phyloP scores from a whole-genome alignment of 2,888 invertebrate species.

The Pardosa pseudoannulata region DNA sequence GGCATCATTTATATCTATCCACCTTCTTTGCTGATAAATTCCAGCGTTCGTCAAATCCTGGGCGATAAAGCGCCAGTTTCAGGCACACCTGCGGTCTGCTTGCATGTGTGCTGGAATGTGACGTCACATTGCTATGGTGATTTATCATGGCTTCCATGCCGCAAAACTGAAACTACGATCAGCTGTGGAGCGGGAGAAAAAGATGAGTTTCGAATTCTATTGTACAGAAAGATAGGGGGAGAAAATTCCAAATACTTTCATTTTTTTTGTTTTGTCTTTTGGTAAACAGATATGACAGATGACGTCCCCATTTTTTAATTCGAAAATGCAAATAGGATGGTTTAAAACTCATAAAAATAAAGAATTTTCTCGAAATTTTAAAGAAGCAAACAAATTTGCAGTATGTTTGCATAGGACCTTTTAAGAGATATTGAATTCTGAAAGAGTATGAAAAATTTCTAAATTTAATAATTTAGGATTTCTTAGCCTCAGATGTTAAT shows the following conservation, averaged over 20 bases:
- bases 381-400: too few species aligned
- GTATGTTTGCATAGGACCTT: too few species aligned
- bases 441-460: too few species aligned
- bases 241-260: not conserved
- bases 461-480: too few species aligned
- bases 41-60: too few species aligned
- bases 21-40: too few species aligned
- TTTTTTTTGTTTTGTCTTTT: not conserved
- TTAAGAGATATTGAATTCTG: too few species aligned
- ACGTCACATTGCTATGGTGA: constrained; percentile 62
- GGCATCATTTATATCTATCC: too few species aligned
- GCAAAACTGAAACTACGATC: constrained; percentile 39
- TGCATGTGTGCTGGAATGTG: constrained; percentile 42
- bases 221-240: not conserved
- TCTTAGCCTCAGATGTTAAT: too few species aligned
- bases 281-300: not conserved
- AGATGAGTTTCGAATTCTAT: constrained; percentile 21
- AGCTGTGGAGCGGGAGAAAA: constrained; percentile 38
- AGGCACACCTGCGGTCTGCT: not conserved
- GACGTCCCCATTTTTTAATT: not conserved
- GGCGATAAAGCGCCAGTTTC: not conserved
- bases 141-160: constrained; percentile 55
- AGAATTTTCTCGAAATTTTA: too few species aligned
- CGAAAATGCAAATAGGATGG: too few species aligned
- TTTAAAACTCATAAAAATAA: too few species aligned